These are phyloP conservation scores for Podiceps cristatus DNA, from an alignment of 2,113 vertebrate genomes.

Conservation along the genomic window DNA sequence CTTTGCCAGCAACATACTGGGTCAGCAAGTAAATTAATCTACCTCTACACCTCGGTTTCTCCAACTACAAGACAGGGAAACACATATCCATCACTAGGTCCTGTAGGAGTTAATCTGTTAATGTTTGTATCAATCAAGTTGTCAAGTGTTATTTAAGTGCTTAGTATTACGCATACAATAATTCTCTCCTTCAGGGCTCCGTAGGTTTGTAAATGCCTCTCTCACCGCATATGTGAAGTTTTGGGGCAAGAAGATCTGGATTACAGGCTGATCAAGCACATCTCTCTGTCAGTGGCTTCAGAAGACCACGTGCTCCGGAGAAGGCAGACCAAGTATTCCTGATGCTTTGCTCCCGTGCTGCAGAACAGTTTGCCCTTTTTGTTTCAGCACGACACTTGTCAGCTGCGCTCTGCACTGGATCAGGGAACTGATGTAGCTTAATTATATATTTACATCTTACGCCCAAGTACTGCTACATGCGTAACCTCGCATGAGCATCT, in stretches of 20 bases:
- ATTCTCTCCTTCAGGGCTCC: constrained; percentile 39
- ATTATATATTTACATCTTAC: accelerated
- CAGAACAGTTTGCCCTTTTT: accelerated
- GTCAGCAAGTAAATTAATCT: constrained; percentile 61
- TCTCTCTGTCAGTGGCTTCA: neutral
- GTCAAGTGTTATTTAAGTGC: constrained; percentile 64
- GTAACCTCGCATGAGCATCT: accelerated
- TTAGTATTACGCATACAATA: constrained; percentile 69
- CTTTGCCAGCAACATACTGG: constrained; percentile 11
- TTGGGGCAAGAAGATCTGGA: neutral
- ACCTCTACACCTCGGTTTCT: constrained; percentile 42
- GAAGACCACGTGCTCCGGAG: accelerated
- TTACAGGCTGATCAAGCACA: neutral
- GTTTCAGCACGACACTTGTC: accelerated
- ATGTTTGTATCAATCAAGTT: constrained; percentile 68
- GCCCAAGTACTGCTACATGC: accelerated
- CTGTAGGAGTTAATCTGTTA: constrained; percentile 65
- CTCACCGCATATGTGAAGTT: neutral
- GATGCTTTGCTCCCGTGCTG: accelerated
- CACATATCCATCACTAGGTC: constrained; percentile 54
- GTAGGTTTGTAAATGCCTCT: constrained; percentile 21
- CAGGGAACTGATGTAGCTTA: accelerated
- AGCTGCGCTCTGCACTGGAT: accelerated
- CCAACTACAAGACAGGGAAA: constrained; percentile 20
- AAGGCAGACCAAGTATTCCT: accelerated